A percentile compares a stretch with the other conserved stretches of the same genome.
phyloP scores from a whole-genome alignment of 1,140 invertebrate species.

The Aleiodes sp. region DNA sequence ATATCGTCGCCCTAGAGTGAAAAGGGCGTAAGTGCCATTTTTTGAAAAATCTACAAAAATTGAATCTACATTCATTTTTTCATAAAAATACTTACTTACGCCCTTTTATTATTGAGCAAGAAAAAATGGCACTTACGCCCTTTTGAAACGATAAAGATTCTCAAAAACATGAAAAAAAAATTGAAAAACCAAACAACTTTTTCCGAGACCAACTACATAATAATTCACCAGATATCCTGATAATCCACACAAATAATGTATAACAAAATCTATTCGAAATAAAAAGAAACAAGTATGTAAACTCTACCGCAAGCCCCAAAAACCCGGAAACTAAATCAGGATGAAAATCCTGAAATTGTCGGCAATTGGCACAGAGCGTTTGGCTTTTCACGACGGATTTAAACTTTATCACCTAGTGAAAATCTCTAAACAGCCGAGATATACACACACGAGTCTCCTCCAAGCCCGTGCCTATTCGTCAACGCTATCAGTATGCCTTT shows the following conservation, averaged over 20 bases:
- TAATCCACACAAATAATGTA: constrained; percentile 16
- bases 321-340: constrained; percentile 38
- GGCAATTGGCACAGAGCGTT: constrained; percentile 16
- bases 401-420: constrained; percentile 41
- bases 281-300: constrained; percentile 17
- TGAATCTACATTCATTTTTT: no score
- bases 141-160: no score
- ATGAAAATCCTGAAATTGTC: constrained; percentile 32
- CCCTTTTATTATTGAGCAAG: no score
- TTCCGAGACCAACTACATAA: no score
- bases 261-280: constrained; percentile 30
- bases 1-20: no score
- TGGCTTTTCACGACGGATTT: constrained; percentile 18
- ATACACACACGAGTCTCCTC: constrained; percentile 11
- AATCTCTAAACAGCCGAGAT: constrained; percentile 47
- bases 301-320: constrained; percentile 11
- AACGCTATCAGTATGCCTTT: constrained; percentile 53
- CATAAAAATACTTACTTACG: no score
- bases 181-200: no score
- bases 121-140: no score
- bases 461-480: constrained; percentile 52
- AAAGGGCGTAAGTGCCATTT: no score
- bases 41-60: no score
- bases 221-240: no score
- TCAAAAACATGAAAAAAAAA: no score